Percentiles rank a stretch among this genome's conserved stretches.
Conservation (phyloP, 2,888 invertebrate species). For the Ferrisia virgata region DNA sequence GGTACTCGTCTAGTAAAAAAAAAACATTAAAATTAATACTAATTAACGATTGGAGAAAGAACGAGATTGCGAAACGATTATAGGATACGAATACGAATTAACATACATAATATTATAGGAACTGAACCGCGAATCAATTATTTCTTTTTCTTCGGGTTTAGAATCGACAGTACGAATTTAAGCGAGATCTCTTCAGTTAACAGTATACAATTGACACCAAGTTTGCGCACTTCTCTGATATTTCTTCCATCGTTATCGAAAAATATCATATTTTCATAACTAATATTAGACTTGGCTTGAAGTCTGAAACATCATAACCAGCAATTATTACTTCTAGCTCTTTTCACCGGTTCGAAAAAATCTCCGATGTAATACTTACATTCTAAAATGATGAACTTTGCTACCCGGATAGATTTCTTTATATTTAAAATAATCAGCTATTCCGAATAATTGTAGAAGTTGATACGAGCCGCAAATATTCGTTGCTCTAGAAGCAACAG, state of each 20-base stretch:
- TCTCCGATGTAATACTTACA: conserved; percentile 47
- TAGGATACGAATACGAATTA: neutral
- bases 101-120: neutral
- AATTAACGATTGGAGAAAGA: neutral
- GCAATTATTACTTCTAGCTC: neutral
- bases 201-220: conserved; percentile 50
- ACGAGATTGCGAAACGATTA: neutral
- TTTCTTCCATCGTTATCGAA: conserved; percentile 49
- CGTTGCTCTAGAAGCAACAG: conserved; percentile 50
- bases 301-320: conserved; percentile 33
- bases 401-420: conserved; percentile 50
- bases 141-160: conserved; percentile 20
- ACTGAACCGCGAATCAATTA: neutral
- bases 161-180: neutral
- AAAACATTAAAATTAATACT: neutral
- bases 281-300: conserved; percentile 45
- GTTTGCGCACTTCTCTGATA: conserved; percentile 47
- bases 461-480: conserved; percentile 50
- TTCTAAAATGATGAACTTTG: conserved; percentile 50
- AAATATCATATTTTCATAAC: conserved; percentile 48
- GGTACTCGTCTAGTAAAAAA: neutral
- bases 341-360: neutral
- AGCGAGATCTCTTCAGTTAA: conserved; percentile 28
- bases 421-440: conserved; percentile 49
- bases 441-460: conserved; percentile 49